Conservation (phyloP, 2,888 invertebrate genomes). For the Neoscelio sp. region DNA sequence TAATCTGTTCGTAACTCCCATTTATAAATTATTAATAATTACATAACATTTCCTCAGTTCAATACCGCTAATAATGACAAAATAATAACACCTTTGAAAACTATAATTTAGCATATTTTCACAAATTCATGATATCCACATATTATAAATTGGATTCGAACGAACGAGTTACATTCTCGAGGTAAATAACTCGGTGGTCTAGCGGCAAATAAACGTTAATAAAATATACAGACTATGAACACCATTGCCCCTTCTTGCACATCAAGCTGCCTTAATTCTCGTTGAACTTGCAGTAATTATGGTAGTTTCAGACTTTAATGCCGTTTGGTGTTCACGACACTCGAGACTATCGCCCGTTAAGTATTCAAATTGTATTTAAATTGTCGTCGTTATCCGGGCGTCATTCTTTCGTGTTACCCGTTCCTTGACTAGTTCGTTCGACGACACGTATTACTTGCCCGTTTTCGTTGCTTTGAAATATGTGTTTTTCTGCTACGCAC, state of each 20-base stretch:
- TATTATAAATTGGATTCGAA: constrained; percentile 6
- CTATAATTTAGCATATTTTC: not conserved
- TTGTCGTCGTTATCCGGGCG: constrained; percentile 68
- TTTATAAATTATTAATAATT: not conserved
- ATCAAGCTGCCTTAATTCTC: constrained; percentile 75
- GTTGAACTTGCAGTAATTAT: constrained; percentile 76
- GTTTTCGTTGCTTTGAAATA: constrained; percentile 38
- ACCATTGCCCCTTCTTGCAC: constrained; percentile 67
- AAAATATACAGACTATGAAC: constrained; percentile 77
- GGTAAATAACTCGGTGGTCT: constrained; percentile 77
- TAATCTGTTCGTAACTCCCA: too few species aligned
- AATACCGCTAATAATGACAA: not conserved
- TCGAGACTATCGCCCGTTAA: constrained; percentile 71
- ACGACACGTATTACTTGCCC: constrained; percentile 49
- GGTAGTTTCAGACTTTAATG: constrained; percentile 70
- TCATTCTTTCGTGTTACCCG: constrained; percentile 50
- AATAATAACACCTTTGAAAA: constrained; percentile 9
- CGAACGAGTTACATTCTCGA: constrained; percentile 28
- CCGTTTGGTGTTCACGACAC: constrained; percentile 63
- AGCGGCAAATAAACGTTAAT: constrained; percentile 78
- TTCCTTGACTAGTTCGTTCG: constrained; percentile 43
- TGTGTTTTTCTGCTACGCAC: constrained; percentile 48
- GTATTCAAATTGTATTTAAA: constrained; percentile 77
- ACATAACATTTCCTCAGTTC: not conserved
- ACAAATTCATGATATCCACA: not conserved